Evolutionary conservation across 2,888 invertebrate species (phyloP).

Genomic region (Ptilodon capucinus): DNA sequence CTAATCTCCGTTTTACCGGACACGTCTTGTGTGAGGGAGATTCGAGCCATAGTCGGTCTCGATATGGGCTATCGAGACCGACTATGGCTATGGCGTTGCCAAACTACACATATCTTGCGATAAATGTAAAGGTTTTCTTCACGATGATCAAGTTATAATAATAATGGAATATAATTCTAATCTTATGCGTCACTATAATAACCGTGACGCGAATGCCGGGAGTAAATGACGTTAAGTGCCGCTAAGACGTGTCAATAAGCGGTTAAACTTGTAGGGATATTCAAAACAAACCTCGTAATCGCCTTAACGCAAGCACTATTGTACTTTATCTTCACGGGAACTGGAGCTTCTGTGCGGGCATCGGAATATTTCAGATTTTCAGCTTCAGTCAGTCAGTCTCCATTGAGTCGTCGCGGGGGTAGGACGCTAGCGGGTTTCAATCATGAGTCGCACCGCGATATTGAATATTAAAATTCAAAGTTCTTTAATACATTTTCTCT

Average conservation of each 20-base stretch:
- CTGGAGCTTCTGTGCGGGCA: conserved; percentile 43
- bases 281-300: conserved; percentile 52
- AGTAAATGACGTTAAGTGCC: background rate
- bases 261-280: conserved; percentile 30
- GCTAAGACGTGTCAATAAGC: conserved; percentile 20
- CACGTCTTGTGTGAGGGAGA: too few species aligned
- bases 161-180: too few species aligned
- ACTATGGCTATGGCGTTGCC: too few species aligned
- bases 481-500: conserved; percentile 1
- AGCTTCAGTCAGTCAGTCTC: conserved; percentile 55
- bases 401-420: conserved; percentile 44
- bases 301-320: conserved; percentile 60
- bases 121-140: too few species aligned
- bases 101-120: too few species aligned
- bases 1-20: too few species aligned
- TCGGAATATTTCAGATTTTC: conserved; percentile 52
- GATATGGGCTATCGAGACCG: too few species aligned
- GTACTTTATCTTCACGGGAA: conserved; percentile 55
- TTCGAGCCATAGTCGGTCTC: too few species aligned
- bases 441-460: conserved; percentile 33
- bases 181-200: background rate
- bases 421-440: conserved; percentile 42
- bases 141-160: too few species aligned
- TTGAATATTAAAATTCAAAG: conserved; percentile 26
- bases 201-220: too few species aligned